Percentiles rank a stretch among this genome's conserved stretches.
Evolutionary conservation across 1,140 invertebrate genomes (phyloP).

Genomic region (Coptotermes formosanus): DNA sequence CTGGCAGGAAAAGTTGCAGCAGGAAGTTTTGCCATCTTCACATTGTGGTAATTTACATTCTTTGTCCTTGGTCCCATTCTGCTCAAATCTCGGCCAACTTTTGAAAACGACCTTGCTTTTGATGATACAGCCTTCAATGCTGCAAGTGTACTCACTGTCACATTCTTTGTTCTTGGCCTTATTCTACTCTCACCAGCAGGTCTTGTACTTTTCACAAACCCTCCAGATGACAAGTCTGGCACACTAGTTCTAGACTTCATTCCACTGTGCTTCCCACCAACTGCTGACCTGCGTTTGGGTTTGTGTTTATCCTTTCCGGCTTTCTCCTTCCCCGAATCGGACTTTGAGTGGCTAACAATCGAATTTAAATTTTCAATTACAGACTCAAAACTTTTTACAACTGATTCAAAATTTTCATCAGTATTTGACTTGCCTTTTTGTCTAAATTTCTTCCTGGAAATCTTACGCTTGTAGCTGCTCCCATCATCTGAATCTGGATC

Average conservation of each 20-base stretch:
- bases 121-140: constrained; percentile 32
- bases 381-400: constrained; percentile 54
- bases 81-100: constrained; percentile 49
- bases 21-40: constrained; percentile 50
- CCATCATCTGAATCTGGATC: constrained; percentile 52
- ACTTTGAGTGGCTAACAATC: constrained; percentile 46
- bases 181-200: constrained; percentile 22
- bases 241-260: constrained; percentile 55
- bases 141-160: constrained; percentile 42
- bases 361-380: constrained; percentile 56
- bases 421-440: constrained; percentile 29
- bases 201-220: constrained; percentile 40
- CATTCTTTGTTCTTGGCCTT: constrained; percentile 37
- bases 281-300: constrained; percentile 38
- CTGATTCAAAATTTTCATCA: constrained; percentile 47
- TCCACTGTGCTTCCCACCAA: constrained; percentile 37
- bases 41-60: constrained; percentile 60
- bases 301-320: constrained; percentile 34
- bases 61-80: constrained; percentile 59
- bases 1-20: constrained; percentile 49
- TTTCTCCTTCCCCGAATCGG: constrained; percentile 47
- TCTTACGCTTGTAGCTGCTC: constrained; percentile 46
- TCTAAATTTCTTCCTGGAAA: constrained; percentile 40
- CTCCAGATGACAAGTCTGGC: constrained; percentile 51
- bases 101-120: constrained; percentile 36